Evolutionary conservation across 2,797 vertebrate species (phyloP), one percentile per base, ranked within the genome.

Genomic region (Macroramphosus scolopax): DNA sequence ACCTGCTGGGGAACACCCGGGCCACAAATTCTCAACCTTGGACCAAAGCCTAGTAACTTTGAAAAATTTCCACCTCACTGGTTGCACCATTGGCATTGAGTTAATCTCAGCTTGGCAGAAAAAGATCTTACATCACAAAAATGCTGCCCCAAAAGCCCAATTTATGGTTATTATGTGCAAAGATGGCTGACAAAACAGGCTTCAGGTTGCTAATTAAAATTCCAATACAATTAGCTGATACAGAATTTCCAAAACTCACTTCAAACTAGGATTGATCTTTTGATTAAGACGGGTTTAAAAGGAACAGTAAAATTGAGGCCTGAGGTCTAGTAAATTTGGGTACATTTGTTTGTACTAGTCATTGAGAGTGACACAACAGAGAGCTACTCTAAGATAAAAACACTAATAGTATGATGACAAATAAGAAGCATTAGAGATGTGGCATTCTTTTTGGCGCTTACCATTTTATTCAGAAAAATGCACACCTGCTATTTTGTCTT

Each of bases 11-110:
- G 48, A 72, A 64, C 31, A 53, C 30, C 34, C 31, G 18, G 36
- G 28, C 42, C 38, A 48, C 50, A 68, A 69, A 62, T 29, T 17
- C 31, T 65, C 50, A 66, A 59, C 64, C 51, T 77, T 75, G 63
- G 38, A 46, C 10, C 13, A 48, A 4, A 26, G 44, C 39, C 43
- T 26, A 44, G 46, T 46, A 65, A 68, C 33, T 50, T 68, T 50
- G 60, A 32, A 35, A 1, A 0, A 63, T 55, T 63, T 51, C 22
- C 32, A 64, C 22, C 17, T 46, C 11, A 13, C 17, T 49, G 8
- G 29, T 60, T 65, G 56, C 13, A 57, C 33, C 22, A 48, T 12
- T 51, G 14, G 31, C 41, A 56, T 2, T 51, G 34, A 36, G n/a
- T 15, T 26, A 4, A 53, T 61, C 16, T 46, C 13, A 30, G 12